Percentiles rank a stretch among this genome's conserved stretches.
These are phyloP conservation scores for Lutraria rhynchaena DNA, from an alignment of 1,140 invertebrate genomes.

Conservation along the genomic window DNA sequence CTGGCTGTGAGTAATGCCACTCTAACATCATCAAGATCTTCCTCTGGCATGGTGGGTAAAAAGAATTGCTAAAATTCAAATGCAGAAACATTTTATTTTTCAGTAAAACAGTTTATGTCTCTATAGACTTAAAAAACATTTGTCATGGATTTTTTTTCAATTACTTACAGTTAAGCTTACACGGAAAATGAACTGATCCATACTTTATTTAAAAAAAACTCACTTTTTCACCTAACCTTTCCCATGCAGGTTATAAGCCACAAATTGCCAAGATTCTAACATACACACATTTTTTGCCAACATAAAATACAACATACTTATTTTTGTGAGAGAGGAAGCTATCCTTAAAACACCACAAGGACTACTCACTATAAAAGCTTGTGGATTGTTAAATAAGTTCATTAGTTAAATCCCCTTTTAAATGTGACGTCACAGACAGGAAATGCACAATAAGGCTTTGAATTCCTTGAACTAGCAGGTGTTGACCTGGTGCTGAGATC, in stretches of 20 bases:
- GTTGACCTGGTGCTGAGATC: neutral
- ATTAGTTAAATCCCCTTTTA: slow-evolving; percentile 55
- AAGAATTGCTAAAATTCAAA: slow-evolving; percentile 49
- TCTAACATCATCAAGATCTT: slow-evolving; percentile 65
- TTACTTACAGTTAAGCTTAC: too few species aligned
- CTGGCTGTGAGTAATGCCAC: slow-evolving; percentile 65
- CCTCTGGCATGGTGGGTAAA: slow-evolving; percentile 71
- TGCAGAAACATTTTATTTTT: too few species aligned
- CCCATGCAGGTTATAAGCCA: too few species aligned
- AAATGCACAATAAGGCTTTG: slow-evolving; percentile 65
- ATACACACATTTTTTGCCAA: too few species aligned
- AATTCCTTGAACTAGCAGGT: slow-evolving; percentile 60
- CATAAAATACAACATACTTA: too few species aligned
- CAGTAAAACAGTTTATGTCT: too few species aligned
- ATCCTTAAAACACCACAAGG: too few species aligned
- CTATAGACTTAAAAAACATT: neutral
- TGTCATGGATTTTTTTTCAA: neutral
- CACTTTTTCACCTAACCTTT: too few species aligned
- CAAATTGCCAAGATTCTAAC: too few species aligned
- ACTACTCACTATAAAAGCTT: slow-evolving; percentile 45
- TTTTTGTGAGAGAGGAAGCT: too few species aligned
- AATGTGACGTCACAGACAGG: slow-evolving; percentile 37
- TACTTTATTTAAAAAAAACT: too few species aligned
- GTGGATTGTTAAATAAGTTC: slow-evolving; percentile 59
- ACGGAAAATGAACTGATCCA: too few species aligned